Evolutionary conservation across 2,797 vertebrate species (phyloP).

Genomic region (Smutsia temminckii): DNA sequence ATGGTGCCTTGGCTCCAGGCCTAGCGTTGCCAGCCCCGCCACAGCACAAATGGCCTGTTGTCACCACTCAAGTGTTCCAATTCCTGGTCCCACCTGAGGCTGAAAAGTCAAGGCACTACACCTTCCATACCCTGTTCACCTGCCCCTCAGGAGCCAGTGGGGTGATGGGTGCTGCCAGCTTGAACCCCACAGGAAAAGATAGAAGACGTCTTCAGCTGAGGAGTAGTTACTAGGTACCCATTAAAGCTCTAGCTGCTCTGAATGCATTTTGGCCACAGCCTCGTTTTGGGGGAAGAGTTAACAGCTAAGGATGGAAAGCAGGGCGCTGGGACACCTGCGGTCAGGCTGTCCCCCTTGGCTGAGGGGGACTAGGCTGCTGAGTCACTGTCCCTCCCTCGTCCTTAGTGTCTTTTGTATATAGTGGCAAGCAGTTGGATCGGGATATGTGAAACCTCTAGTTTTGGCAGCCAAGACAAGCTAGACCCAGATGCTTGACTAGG

Average conservation of each 20-base stretch:
- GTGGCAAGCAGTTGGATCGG: no score
- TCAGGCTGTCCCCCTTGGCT: neutral
- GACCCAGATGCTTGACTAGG: fast-evolving
- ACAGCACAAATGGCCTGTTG: fast-evolving
- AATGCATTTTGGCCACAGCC: neutral
- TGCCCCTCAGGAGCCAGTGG: neutral
- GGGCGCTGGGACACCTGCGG: neutral
- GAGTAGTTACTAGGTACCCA: neutral
- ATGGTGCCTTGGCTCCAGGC: conserved; percentile 78
- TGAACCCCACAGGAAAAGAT: neutral
- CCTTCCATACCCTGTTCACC: neutral
- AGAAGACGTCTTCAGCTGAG: neutral
- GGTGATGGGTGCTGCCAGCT: neutral
- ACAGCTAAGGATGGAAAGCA: fast-evolving
- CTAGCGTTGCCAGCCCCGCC: neutral
- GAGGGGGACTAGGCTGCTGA: neutral
- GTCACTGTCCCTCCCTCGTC: neutral
- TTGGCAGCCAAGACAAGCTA: no score
- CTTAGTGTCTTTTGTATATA: no score
- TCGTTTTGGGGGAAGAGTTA: neutral
- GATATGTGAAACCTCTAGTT: neutral
- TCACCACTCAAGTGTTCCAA: fast-evolving
- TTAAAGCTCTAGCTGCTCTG: conserved; percentile 34
- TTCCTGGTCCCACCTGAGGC: neutral
- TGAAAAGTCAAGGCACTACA: fast-evolving